Evolutionary conservation across 1,140 invertebrate genomes (phyloP).

Genomic region (Leptoteleia sp.): DNA sequence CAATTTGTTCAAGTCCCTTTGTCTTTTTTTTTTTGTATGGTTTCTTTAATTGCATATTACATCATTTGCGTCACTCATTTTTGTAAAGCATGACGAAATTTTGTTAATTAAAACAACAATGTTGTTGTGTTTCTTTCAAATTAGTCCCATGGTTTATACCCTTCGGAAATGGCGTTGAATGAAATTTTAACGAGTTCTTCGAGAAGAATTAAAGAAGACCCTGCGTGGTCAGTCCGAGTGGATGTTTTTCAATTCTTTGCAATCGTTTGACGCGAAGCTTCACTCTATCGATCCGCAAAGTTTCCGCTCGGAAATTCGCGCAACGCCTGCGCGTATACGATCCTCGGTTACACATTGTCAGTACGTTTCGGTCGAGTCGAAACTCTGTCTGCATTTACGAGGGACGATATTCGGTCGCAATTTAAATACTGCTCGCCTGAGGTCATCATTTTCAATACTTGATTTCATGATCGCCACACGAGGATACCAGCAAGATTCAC

Average conservation of each 20-base stretch:
- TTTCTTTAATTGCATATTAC: no score
- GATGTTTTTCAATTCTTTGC: constrained; percentile 7
- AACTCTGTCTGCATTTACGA: constrained; percentile 18
- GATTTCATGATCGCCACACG: constrained; percentile 34
- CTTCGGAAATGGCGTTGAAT: no score
- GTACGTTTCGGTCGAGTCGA: constrained; percentile 44
- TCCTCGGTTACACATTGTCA: constrained; percentile 46
- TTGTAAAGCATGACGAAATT: no score
- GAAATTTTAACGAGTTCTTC: no score
- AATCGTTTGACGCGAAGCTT: constrained; percentile 42
- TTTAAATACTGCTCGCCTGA: constrained; percentile 8
- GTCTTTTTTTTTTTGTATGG: no score
- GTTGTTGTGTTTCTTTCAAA: no score
- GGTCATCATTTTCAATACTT: constrained; percentile 15
- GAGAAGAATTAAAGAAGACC: no score
- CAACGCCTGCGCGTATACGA: constrained; percentile 69
- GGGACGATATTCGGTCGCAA: constrained; percentile 17
- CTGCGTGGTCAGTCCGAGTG: constrained; percentile 8
- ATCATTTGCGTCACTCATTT: no score
- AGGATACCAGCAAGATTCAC: constrained; percentile 28
- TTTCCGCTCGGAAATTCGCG: constrained; percentile 72
- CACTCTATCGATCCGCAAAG: constrained; percentile 75
- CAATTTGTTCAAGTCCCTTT: no score
- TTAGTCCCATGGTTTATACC: no score
- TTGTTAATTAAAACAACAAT: no score